Percentiles rank a stretch among this genome's conserved stretches.
Evolutionary conservation across 2,797 vertebrate species (phyloP).

Genomic region (Pyrocephalus nanus): DNA sequence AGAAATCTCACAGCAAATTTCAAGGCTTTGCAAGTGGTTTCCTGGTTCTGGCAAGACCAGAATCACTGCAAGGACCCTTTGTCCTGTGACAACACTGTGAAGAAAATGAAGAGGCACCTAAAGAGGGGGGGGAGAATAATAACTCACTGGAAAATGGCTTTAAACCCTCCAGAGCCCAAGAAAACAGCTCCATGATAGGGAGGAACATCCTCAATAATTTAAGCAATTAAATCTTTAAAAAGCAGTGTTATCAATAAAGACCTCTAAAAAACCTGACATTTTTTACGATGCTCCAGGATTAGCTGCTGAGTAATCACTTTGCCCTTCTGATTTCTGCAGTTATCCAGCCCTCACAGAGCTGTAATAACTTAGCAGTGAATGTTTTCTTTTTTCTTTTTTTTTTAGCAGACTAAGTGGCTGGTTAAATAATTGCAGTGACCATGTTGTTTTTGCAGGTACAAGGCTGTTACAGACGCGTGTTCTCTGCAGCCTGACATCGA

Average conservation of each 20-base stretch:
- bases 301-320: not conserved
- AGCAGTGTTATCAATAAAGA: not conserved
- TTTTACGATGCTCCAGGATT: not conserved
- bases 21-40: not conserved
- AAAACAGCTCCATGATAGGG: not conserved
- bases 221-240: not conserved
- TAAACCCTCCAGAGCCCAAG: not conserved
- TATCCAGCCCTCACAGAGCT: not conserved
- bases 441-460: constrained; percentile 83
- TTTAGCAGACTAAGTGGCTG: not conserved
- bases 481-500: constrained; percentile 98
- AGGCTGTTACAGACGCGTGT: constrained; percentile 94
- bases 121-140: not conserved
- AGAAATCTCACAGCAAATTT: not conserved
- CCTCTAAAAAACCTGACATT: not conserved
- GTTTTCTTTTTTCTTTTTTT: not conserved
- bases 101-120: not conserved
- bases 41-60: not conserved
- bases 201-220: not conserved
- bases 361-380: not conserved
- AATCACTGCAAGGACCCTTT: not conserved
- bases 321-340: not conserved
- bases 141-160: not conserved
- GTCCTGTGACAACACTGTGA: not conserved
- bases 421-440: not conserved